A percentile compares a stretch with the other conserved stretches of the same genome.
Conservation (phyloP, 2,113 vertebrate species). For the Machaerirhynchus nigripectus region DNA sequence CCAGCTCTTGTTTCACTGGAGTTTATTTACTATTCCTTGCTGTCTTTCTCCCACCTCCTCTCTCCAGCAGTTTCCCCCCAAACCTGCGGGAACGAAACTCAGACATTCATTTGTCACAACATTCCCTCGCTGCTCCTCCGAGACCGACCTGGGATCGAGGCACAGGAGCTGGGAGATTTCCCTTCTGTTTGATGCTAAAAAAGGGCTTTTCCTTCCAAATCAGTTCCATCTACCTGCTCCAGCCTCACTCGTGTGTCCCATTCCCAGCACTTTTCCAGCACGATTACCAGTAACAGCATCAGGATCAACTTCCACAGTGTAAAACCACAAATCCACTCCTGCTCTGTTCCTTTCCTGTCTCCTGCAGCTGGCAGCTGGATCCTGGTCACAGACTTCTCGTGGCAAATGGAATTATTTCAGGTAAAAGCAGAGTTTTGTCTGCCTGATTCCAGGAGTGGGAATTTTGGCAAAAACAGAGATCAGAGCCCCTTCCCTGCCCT, state of each 20-base stretch:
- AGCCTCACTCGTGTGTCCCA: neutral
- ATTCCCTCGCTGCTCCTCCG: rapidly evolving
- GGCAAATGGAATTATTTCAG: neutral
- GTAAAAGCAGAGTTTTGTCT: neutral
- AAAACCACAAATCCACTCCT: rapidly evolving
- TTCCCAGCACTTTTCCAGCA: neutral
- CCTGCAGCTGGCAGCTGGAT: neutral
- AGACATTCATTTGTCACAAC: rapidly evolving
- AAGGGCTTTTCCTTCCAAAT: neutral
- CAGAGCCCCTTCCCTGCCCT: neutral
- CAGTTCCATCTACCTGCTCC: neutral
- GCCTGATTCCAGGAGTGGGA: neutral
- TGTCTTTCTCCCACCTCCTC: neutral
- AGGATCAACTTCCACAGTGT: neutral
- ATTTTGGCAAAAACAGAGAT: neutral
- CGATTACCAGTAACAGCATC: neutral
- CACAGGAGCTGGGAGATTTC: neutral
- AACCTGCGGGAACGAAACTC: neutral
- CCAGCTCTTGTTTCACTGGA: neutral
- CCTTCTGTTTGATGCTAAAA: neutral
- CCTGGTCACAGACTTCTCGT: neutral
- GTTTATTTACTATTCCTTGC: neutral
- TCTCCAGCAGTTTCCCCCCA: neutral
- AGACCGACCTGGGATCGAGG: neutral
- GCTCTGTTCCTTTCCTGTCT: neutral